phyloP scores from a whole-genome alignment of 2,797 vertebrate genomes.

The Chrosomus eos region DNA sequence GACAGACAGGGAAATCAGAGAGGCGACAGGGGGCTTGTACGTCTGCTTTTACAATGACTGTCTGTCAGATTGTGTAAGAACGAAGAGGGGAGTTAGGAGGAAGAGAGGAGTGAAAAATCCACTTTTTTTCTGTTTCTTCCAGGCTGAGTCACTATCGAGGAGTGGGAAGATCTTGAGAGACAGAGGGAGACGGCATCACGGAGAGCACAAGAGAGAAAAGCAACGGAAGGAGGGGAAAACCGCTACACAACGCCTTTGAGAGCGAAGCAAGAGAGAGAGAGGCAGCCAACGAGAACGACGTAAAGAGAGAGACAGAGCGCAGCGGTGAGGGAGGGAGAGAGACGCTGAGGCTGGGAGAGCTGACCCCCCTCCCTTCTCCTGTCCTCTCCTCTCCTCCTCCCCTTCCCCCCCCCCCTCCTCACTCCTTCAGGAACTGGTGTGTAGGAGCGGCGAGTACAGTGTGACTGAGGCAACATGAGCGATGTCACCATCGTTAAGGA shows the following conservation, averaged over 20 bases:
- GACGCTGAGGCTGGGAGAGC: constrained; percentile 78
- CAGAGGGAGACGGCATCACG: constrained; percentile 78
- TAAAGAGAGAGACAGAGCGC: constrained; percentile 65
- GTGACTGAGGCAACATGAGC: constrained; percentile 95
- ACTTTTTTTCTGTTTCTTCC: constrained; percentile 77
- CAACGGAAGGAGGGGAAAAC: constrained; percentile 68
- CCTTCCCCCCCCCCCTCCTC: constrained; percentile 71
- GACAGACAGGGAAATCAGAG: constrained; percentile 57
- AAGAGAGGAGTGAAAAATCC: constrained; percentile 75
- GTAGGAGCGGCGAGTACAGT: constrained; percentile 83
- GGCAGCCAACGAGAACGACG: constrained; percentile 79
- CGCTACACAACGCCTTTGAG: constrained; percentile 54
- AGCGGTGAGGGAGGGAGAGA: constrained; percentile 66
- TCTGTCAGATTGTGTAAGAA: constrained; percentile 77
- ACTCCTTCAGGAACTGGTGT: constrained; percentile 81
- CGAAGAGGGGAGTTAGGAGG: constrained; percentile 44
- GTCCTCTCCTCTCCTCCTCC: constrained; percentile 45
- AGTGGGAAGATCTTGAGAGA: constrained; percentile 86
- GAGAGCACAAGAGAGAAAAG: constrained; percentile 55
- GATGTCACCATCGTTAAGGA: constrained; percentile 99
- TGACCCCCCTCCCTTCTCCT: constrained; percentile 75
- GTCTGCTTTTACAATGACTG: constrained; percentile 79
- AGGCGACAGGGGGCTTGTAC: constrained; percentile 58
- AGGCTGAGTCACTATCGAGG: constrained; percentile 94
- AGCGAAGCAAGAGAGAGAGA: constrained; percentile 81